These are phyloP conservation scores for Ceratitis capitata DNA, from an alignment of 1,140 invertebrate species.

Conservation along the genomic window DNA sequence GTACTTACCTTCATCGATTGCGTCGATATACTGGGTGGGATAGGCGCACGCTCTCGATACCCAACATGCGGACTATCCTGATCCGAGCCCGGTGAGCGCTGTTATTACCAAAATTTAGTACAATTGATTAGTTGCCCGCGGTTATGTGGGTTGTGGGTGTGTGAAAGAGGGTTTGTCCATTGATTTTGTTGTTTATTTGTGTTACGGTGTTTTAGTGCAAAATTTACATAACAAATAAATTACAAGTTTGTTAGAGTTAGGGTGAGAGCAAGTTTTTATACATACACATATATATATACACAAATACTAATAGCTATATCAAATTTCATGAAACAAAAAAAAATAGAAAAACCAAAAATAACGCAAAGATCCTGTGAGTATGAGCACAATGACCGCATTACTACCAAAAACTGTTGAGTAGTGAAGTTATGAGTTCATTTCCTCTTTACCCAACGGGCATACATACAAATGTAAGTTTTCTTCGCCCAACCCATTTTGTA, in stretches of 20 bases:
- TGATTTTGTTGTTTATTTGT: background rate
- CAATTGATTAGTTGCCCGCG: constrained; percentile 3
- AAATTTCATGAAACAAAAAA: background rate
- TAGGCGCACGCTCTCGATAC: constrained; percentile 57
- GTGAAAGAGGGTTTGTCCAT: background rate
- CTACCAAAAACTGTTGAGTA: background rate
- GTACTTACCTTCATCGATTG: constrained; percentile 65
- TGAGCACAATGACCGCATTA: background rate
- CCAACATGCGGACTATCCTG: constrained; percentile 58
- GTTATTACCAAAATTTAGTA: constrained; percentile 35
- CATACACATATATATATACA: background rate
- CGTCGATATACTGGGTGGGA: constrained; percentile 63
- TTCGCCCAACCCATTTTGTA: background rate
- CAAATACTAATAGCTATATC: background rate
- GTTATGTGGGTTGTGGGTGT: background rate
- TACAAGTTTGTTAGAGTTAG: background rate
- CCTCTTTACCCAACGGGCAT: background rate
- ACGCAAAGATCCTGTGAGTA: constrained; percentile 9
- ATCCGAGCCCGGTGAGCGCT: constrained; percentile 64
- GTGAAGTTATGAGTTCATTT: constrained; percentile 6
- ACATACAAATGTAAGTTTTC: background rate
- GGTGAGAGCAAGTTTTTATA: no score
- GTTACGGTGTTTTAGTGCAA: constrained; percentile 16
- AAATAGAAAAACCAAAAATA: background rate
- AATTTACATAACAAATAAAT: constrained; percentile 24